Base-by-base conservation (phyloP, 2,888 invertebrate species). In the Ischnura elegans region DNA sequence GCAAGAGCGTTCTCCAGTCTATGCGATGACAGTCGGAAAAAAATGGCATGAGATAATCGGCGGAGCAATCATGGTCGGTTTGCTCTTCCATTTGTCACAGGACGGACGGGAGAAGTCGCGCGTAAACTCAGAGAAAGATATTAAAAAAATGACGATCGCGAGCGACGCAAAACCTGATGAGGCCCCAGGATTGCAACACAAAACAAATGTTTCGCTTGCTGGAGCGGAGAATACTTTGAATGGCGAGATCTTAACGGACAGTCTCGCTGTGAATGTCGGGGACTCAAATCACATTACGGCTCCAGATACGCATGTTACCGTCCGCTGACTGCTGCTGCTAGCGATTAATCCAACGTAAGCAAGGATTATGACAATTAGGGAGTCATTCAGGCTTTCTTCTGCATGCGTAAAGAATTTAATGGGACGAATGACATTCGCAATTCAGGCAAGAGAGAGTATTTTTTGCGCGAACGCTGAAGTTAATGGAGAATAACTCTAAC, bases 61-160 rank as follows among this genome's bases (percentile, higher is more conserved):
- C 36, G 13, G 36, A 13, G 76, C 76, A 76, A 76, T 76, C 76
- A 76, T 36, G 76, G 76, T 76, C 76, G 76, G 76, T 76, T 76
- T 76, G 76, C 36, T n/a, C 76, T 76, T 76, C 36, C 76, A 76
- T 76, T 76, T 76, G 76, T 36, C 76, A 76, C 76, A 25, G 76
- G n/a, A 29, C 76, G 76, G 76, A 36, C 76, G 36, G 76, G 36
- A 76, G 29, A 29, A 76, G 13, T 76, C 76, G 76, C 36, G 76
- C 76, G 76, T 76, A 76, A 76, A 76, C 76, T 36, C 36, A 29
- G 76, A 13, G 76, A 16, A 36, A 76, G 76, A 36, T 10, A n/a
- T n/a, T n/a, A n/a, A n/a, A n/a, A 10, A 76, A 76, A 76, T 36
- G 76, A 76, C 29, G 36, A 76, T 76, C 29, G 76, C 76, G 76